A percentile compares a stretch with the other conserved stretches of the same genome.
Conservation (phyloP, 2,113 vertebrate genomes). For the Apaloderma vittatum region DNA sequence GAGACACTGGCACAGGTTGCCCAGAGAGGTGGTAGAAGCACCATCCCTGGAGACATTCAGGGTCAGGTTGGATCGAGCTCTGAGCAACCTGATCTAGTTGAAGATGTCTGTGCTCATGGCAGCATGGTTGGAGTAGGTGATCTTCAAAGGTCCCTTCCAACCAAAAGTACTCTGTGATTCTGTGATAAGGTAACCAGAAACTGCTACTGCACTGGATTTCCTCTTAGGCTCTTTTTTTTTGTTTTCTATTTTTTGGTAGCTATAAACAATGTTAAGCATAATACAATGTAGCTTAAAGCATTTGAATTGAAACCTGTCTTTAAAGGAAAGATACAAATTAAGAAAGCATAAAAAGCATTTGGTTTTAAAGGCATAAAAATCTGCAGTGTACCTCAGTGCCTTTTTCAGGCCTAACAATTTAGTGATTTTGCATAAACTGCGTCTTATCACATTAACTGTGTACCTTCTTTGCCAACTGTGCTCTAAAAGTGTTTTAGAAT, state of each 20-base stretch:
- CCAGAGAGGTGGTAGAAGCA: too few relatives aligned
- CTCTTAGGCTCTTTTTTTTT: not conserved
- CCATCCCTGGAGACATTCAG: too few relatives aligned
- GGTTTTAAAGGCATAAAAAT: not conserved
- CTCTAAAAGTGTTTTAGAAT: not conserved
- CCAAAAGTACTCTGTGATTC: too few relatives aligned
- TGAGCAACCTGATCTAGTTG: too few relatives aligned
- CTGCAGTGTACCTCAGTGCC: not conserved
- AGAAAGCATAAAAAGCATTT: not conserved
- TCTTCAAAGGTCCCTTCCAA: too few relatives aligned
- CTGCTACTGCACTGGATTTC: not conserved
- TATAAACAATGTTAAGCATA: not conserved
- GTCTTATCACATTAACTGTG: rapidly evolving
- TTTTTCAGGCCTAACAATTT: not conserved
- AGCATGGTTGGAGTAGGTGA: too few relatives aligned
- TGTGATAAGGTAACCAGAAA: not conserved
- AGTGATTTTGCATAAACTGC: not conserved
- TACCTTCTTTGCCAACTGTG: not conserved
- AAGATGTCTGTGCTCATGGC: too few relatives aligned
- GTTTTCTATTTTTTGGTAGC: not conserved
- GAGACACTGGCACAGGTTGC: too few relatives aligned
- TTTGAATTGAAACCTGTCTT: not conserved
- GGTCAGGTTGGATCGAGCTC: too few relatives aligned
- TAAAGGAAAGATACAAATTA: not conserved
- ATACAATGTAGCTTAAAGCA: not conserved